phyloP scores from a whole-genome alignment of 1,140 invertebrate genomes.

The Physella acuta region DNA sequence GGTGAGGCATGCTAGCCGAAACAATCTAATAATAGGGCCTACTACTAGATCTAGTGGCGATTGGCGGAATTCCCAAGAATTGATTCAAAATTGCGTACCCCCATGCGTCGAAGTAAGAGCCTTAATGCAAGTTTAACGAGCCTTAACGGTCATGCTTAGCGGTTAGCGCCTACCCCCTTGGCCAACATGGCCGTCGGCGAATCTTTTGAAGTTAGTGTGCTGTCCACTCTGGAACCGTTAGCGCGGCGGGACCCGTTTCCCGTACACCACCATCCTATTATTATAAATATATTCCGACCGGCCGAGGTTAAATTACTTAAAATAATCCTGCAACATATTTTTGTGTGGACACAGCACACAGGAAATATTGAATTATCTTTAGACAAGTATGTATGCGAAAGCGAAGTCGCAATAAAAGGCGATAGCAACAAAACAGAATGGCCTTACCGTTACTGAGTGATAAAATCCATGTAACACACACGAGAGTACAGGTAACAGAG shows the following conservation, averaged over 20 bases:
- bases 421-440: neutral
- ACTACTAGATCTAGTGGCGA: neutral
- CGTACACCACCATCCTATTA: too few relatives aligned
- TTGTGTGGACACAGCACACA: neutral
- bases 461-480: constrained; percentile 19
- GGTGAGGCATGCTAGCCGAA: neutral
- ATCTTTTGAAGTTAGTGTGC: constrained; percentile 16
- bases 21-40: neutral
- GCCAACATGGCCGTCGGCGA: constrained; percentile 24
- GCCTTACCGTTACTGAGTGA: constrained; percentile 19
- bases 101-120: too few relatives aligned
- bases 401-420: neutral
- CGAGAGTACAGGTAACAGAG: constrained; percentile 9
- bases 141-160: constrained; percentile 12
- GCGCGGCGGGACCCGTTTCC: neutral
- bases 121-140: neutral
- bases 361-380: neutral
- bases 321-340: neutral
- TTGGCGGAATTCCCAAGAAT: neutral
- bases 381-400: neutral
- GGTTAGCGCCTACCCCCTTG: neutral
- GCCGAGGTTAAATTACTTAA: too few relatives aligned
- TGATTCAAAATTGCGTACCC: too few relatives aligned
- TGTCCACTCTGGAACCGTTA: constrained; percentile 1
- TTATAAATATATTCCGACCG: too few relatives aligned